Percentiles rank a stretch among this genome's conserved stretches.
Conservation (phyloP, 2,797 vertebrate species). For the Pipistrellus pipistrellus region DNA sequence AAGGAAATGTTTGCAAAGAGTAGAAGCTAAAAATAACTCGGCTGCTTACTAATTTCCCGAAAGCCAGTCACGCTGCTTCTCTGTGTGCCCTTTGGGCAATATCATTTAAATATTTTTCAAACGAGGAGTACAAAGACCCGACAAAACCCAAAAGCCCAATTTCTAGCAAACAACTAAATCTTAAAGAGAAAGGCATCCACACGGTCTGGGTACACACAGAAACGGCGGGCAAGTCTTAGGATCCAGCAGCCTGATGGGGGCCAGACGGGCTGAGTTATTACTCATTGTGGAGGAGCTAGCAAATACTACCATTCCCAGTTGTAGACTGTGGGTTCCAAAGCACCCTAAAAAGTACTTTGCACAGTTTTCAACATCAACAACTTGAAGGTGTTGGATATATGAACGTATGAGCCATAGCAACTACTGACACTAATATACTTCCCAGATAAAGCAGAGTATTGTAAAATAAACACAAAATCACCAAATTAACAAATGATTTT, state of each 20-base stretch:
- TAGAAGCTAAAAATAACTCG: slow-evolving; percentile 80
- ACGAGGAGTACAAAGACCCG: slow-evolving; percentile 59
- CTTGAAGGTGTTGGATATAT: not conserved
- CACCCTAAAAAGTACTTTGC: not conserved
- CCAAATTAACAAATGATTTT: not conserved
- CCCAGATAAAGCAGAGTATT: slow-evolving; percentile 1
- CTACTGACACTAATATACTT: not conserved
- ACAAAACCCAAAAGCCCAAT: slow-evolving; percentile 69
- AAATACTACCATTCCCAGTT: not conserved
- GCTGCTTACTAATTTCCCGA: slow-evolving; percentile 78
- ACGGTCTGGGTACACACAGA: not conserved
- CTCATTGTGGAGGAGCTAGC: not conserved
- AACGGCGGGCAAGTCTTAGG: not conserved
- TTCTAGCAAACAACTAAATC: slow-evolving; percentile 68
- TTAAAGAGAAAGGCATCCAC: slow-evolving; percentile 37
- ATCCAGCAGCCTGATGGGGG: not conserved
- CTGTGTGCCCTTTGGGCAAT: slow-evolving; percentile 62
- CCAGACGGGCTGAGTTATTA: not conserved
- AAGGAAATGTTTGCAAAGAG: slow-evolving; percentile 79
- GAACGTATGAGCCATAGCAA: not conserved
- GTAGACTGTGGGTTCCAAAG: not conserved
- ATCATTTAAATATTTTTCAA: slow-evolving; percentile 75
- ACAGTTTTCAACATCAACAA: not conserved
- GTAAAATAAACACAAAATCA: slow-evolving; percentile 28
- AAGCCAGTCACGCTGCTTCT: slow-evolving; percentile 69